Evolutionary conservation across 2,888 invertebrate species (phyloP).

Genomic region (Saturnia pavonia): DNA sequence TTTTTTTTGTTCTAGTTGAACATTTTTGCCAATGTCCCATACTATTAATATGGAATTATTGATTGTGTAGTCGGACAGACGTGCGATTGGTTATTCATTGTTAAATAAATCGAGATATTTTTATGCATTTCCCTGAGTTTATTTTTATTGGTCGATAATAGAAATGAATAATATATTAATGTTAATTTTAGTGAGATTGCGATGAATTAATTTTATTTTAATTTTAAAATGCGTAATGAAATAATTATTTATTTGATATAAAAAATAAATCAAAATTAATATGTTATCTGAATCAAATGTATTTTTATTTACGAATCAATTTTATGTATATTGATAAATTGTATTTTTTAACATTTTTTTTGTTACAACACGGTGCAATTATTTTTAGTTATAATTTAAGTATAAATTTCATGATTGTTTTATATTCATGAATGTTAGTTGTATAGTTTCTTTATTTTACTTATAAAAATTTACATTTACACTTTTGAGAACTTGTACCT

Average conservation of each 20-base stretch:
- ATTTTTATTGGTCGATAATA: constrained; percentile 17
- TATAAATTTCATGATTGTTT: constrained; percentile 40
- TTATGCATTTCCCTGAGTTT: constrained; percentile 2
- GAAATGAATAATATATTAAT: constrained; percentile 31
- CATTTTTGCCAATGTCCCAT: constrained; percentile 49
- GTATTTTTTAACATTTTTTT: constrained; percentile 62
- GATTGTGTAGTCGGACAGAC: constrained; percentile 36
- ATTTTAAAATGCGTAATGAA: constrained; percentile 34
- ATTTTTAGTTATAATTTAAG: constrained; percentile 48
- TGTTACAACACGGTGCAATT: constrained; percentile 73
- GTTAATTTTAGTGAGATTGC: constrained; percentile 57
- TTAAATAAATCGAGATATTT: background rate
- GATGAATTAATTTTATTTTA: constrained; percentile 59
- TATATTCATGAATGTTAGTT: constrained; percentile 39
- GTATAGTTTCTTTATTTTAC: constrained; percentile 44
- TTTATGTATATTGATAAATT: constrained; percentile 42
- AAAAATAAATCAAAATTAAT: constrained; percentile 60
- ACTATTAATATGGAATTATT: constrained; percentile 61
- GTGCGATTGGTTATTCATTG: background rate
- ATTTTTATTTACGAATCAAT: constrained; percentile 53
- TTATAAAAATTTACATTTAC: constrained; percentile 49
- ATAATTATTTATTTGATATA: constrained; percentile 57
- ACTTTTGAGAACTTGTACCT: constrained; percentile 48
- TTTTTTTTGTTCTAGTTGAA: constrained; percentile 36
- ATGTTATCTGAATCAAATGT: constrained; percentile 45